Percentiles rank a stretch among this genome's conserved stretches.
Conservation (phyloP, 2,888 invertebrate species). For the Eustalomyia histrio region DNA sequence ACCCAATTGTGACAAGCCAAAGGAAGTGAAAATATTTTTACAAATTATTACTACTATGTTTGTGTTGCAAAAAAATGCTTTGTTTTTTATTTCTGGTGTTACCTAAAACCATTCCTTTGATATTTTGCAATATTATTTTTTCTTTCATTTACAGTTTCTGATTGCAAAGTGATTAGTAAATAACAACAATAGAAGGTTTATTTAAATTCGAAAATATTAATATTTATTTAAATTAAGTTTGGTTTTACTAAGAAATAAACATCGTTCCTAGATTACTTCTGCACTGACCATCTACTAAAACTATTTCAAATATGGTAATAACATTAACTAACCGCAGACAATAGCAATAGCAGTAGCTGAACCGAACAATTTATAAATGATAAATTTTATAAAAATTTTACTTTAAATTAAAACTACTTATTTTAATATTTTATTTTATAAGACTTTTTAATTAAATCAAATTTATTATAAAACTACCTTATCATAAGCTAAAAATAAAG, state of each 20-base stretch:
- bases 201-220: background rate
- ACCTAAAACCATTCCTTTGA: conserved; percentile 21
- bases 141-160: conserved; percentile 17
- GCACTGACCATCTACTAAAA: too few species aligned
- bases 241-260: too few species aligned
- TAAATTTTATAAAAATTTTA: too few species aligned
- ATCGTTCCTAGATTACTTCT: too few species aligned
- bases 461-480: background rate
- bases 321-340: too few species aligned
- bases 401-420: too few species aligned
- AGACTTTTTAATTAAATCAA: conserved; percentile 19
- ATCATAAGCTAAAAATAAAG: background rate
- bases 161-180: conserved; percentile 41
- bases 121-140: background rate
- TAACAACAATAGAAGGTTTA: background rate
- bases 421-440: background rate
- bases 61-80: conserved; percentile 19
- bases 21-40: conserved; percentile 44
- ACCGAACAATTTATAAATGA: too few species aligned
- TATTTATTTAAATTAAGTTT: background rate
- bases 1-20: conserved; percentile 47
- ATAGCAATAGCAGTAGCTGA: too few species aligned
- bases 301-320: too few species aligned
- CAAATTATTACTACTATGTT: conserved; percentile 50
- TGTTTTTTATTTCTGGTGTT: conserved; percentile 15